Conservation (phyloP, 2,888 invertebrate species). For the Lordiphosa fenestrarum region DNA sequence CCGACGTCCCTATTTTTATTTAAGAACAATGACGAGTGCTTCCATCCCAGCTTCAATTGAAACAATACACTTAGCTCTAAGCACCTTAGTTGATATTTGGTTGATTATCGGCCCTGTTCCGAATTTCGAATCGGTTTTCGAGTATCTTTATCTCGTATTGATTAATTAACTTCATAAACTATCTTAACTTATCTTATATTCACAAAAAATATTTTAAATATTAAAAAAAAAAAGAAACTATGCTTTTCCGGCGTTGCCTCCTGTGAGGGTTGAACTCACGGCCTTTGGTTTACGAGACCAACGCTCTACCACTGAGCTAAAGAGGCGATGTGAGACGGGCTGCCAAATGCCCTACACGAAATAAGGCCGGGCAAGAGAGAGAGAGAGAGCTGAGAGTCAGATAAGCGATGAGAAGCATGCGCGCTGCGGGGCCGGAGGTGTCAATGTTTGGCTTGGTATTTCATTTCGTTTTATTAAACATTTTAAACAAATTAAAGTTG, state of each 20-base stretch:
- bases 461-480: too few species aligned
- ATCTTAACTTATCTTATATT: too few species aligned
- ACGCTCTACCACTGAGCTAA: conserved; percentile 73
- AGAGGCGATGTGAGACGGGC: conserved; percentile 43
- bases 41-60: too few species aligned
- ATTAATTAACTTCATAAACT: too few species aligned
- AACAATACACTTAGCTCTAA: too few species aligned
- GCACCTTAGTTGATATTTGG: too few species aligned
- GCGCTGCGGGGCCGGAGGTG: neutral
- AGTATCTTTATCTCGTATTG: too few species aligned
- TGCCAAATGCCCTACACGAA: conserved; percentile 41
- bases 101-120: too few species aligned
- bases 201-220: neutral
- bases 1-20: too few species aligned
- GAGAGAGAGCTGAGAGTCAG: neutral
- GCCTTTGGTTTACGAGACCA: conserved; percentile 73
- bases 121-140: too few species aligned
- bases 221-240: neutral
- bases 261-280: conserved; percentile 72
- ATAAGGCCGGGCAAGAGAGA: neutral
- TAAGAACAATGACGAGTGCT: too few species aligned
- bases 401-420: conserved; percentile 19
- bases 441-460: neutral
- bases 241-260: conserved; percentile 36
- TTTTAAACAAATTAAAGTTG: neutral